Percentiles rank a stretch among this genome's conserved stretches.
Evolutionary conservation across 2,797 vertebrate genomes (phyloP).

Genomic region (Gymnocypris eckloni): DNA sequence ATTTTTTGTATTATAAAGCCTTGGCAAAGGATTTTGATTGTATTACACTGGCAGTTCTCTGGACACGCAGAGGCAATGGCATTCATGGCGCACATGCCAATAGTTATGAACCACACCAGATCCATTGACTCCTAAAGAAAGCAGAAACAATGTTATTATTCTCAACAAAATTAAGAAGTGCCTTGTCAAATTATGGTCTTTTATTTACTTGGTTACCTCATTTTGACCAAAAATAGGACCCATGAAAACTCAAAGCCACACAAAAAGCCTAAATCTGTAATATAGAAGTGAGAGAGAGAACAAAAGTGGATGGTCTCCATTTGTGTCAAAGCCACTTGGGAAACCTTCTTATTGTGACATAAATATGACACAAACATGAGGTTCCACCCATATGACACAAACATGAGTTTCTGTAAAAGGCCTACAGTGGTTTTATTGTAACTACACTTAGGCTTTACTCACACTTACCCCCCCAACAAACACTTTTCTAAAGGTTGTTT

Average conservation of each 20-base stretch:
- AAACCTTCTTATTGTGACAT: slow-evolving; percentile 26
- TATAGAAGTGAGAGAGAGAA: background rate
- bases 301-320: background rate
- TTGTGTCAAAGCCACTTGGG: slow-evolving; percentile 4
- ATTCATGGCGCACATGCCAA: slow-evolving; percentile 65
- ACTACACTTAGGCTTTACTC: background rate
- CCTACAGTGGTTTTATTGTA: background rate
- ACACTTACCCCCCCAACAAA: background rate
- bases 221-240: background rate
- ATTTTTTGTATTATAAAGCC: slow-evolving; percentile 66
- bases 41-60: slow-evolving; percentile 66
- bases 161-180: background rate
- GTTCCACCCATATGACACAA: slow-evolving; percentile 8
- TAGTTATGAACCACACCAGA: slow-evolving; percentile 58
- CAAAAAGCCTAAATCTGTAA: background rate
- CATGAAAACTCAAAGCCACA: background rate
- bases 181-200: background rate
- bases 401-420: background rate
- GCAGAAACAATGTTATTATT: slow-evolving; percentile 21
- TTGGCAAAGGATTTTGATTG: slow-evolving; percentile 49
- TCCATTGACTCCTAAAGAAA: slow-evolving; percentile 72
- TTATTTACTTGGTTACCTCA: background rate
- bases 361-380: background rate
- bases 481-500: background rate
- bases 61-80: slow-evolving; percentile 69